Conservation (phyloP, 2,888 invertebrate genomes). For the Dendrolimus pini region DNA sequence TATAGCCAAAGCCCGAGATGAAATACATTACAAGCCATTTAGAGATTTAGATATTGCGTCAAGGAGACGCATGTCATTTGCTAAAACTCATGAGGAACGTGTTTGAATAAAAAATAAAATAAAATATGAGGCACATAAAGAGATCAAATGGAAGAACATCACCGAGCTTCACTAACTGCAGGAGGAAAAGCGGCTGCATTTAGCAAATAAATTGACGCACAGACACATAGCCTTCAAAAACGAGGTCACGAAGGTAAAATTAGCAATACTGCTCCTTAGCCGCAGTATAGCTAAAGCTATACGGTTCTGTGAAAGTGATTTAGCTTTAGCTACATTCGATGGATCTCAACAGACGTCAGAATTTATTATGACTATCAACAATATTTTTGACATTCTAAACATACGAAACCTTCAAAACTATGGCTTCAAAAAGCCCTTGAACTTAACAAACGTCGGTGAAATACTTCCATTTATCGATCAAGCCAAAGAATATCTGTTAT, state of each 20-base stretch:
- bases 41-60: no score
- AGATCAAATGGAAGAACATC: no score
- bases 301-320: conserved; percentile 6
- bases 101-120: conserved; percentile 1
- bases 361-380: conserved; percentile 7
- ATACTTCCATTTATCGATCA: conserved; percentile 3
- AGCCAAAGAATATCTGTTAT: conserved; percentile 5
- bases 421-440: conserved; percentile 7
- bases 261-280: conserved; percentile 6
- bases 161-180: not conserved
- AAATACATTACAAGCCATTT: no score
- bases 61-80: no score
- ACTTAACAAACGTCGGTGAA: not conserved
- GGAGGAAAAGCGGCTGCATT: conserved; percentile 4
- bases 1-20: no score
- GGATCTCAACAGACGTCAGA: conserved; percentile 1
- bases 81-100: no score
- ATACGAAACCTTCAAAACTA: conserved; percentile 5
- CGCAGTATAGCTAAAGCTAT: conserved; percentile 11
- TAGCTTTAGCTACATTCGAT: not conserved
- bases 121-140: not conserved
- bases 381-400: conserved; percentile 7
- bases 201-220: conserved; percentile 6
- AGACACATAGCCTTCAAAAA: conserved; percentile 4
- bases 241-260: conserved; percentile 6